Evolutionary conservation across 2,888 invertebrate species (phyloP).

Genomic region (Apeira syringaria): DNA sequence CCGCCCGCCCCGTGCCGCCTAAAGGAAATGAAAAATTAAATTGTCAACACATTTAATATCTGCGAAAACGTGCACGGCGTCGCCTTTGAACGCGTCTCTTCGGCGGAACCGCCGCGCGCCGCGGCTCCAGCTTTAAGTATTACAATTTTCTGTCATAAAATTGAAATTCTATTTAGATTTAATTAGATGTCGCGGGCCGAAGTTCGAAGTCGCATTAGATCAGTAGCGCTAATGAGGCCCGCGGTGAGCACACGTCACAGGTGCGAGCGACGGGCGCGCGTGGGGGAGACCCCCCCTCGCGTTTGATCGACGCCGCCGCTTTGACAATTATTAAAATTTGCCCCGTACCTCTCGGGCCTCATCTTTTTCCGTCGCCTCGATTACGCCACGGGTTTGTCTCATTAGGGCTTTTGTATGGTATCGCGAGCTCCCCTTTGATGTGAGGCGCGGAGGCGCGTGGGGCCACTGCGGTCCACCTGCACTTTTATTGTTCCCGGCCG

Average conservation of each 20-base stretch:
- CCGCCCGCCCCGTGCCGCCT: constrained; percentile 63
- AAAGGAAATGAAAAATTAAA: constrained; percentile 84
- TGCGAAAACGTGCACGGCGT: constrained; percentile 82
- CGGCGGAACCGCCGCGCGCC: constrained; percentile 69
- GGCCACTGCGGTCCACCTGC: constrained; percentile 74
- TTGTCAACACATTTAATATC: constrained; percentile 85
- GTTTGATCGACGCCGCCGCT: constrained; percentile 84
- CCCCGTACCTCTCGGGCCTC: constrained; percentile 82
- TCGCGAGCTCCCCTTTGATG: constrained; percentile 78
- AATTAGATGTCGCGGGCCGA: constrained; percentile 72
- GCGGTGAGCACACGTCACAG: constrained; percentile 77
- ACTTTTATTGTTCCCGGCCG: constrained; percentile 77
- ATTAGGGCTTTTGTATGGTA: constrained; percentile 83
- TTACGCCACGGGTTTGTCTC: constrained; percentile 83
- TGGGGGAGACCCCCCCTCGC: constrained; percentile 50
- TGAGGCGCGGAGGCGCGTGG: constrained; percentile 56
- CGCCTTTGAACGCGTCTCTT: constrained; percentile 78
- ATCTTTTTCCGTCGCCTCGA: constrained; percentile 83
- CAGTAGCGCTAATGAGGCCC: constrained; percentile 80
- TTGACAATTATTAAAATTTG: constrained; percentile 85
- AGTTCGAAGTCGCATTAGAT: constrained; percentile 80
- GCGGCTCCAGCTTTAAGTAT: constrained; percentile 76
- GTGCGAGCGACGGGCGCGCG: constrained; percentile 48
- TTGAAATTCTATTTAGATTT: constrained; percentile 81
- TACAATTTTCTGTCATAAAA: constrained; percentile 77